Percentiles rank a stretch among this genome's conserved stretches.
Conservation (phyloP, 92 coral and sea anemone genomes). For the Phenganax marumi region DNA sequence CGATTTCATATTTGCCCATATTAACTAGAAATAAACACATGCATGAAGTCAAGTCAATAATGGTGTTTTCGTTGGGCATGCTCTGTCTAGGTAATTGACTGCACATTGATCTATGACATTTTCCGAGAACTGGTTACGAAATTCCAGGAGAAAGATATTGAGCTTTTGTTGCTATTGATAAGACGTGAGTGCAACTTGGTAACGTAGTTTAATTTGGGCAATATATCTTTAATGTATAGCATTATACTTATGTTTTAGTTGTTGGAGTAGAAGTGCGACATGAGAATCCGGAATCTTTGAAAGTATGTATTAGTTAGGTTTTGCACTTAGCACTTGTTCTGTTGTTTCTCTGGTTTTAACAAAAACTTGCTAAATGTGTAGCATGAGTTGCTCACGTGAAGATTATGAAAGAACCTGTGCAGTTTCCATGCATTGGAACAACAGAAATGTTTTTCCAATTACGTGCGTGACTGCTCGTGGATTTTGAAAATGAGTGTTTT, state of each 20-base stretch:
- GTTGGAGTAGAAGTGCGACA: conserved; percentile 92
- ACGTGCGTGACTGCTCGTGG: too few species aligned
- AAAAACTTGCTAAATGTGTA: too few species aligned
- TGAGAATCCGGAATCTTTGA: conserved; percentile 87
- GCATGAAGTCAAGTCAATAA: too few species aligned
- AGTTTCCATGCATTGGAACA: not conserved
- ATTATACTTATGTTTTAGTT: conserved; percentile 39
- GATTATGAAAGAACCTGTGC: not conserved
- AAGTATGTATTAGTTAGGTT: conserved; percentile 51
- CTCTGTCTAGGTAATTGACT: conserved; percentile 67
- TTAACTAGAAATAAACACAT: too few species aligned
- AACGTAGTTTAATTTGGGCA: not conserved
- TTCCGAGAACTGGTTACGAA: conserved; percentile 72
- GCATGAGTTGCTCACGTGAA: not conserved
- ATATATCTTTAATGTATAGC: not conserved
- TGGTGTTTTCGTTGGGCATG: not conserved
- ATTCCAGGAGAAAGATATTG: conserved; percentile 77
- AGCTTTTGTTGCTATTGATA: conserved; percentile 70
- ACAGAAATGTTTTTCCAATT: not conserved
- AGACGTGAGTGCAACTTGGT: conserved; percentile 59
- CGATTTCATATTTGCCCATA: too few species aligned
- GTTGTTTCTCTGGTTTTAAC: too few species aligned
- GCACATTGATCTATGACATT: conserved; percentile 84
- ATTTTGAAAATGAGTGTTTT: too few species aligned
- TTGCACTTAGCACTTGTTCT: too few species aligned